Conservation (phyloP, 1,140 invertebrate species). For the Paracyclopina nana region DNA sequence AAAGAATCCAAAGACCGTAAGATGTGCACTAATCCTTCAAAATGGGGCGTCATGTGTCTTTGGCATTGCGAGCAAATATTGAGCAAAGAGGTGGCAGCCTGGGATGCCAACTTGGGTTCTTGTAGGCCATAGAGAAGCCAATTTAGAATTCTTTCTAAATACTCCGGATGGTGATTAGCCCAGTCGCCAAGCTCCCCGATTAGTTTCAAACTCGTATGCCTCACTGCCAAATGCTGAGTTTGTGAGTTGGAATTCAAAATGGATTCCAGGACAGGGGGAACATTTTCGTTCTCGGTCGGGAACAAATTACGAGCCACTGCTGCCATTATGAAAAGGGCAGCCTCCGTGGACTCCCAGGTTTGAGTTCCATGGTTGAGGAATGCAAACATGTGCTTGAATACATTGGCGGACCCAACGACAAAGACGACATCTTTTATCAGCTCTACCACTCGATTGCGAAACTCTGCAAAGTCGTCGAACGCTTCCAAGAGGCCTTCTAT, state of each 20-base stretch:
- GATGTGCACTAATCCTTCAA: conserved; percentile 50
- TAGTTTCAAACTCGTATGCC: conserved; percentile 66
- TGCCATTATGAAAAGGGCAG: conserved; percentile 88
- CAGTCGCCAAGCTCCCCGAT: conserved; percentile 85
- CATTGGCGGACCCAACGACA: conserved; percentile 73
- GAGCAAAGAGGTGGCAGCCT: conserved; percentile 32
- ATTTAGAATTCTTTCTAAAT: conserved; percentile 50
- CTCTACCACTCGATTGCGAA: conserved; percentile 69
- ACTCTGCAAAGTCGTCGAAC: conserved; percentile 65
- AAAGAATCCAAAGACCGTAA: conserved; percentile 55
- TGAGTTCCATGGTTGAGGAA: conserved; percentile 39
- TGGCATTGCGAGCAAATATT: conserved; percentile 49
- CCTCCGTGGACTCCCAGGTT: conserved; percentile 79
- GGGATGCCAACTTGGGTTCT: conserved; percentile 46
- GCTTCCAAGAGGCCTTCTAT: conserved; percentile 74
- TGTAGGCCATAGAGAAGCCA: conserved; percentile 51
- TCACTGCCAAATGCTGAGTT: conserved; percentile 66
- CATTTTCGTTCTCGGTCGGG: conserved; percentile 72
- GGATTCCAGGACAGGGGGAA: conserved; percentile 76
- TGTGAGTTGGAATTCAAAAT: conserved; percentile 62
- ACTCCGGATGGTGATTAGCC: conserved; percentile 65
- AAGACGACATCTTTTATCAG: conserved; percentile 94
- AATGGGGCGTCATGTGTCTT: conserved; percentile 55
- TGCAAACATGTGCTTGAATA: conserved; percentile 75
- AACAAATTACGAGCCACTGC: conserved; percentile 84